These are phyloP conservation scores for Latrodectus elegans DNA, from an alignment of 2,888 invertebrate species.

Conservation along the genomic window DNA sequence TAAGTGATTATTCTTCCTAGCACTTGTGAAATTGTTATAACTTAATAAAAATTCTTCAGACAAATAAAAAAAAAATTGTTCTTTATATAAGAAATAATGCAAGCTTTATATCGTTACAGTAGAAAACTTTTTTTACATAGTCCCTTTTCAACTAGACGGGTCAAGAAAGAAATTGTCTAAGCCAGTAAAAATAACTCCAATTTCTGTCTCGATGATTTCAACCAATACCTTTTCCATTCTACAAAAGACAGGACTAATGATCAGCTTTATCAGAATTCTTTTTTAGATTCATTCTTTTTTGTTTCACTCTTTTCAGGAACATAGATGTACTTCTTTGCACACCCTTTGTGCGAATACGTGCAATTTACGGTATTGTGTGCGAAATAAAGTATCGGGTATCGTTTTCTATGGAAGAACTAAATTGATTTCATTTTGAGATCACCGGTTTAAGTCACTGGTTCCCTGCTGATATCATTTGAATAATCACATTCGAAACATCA, in stretches of 20 bases:
- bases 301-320: constrained; percentile 35
- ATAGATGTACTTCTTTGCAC: constrained; percentile 15
- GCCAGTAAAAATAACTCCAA: constrained; percentile 49
- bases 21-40: neutral
- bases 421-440: constrained; percentile 38
- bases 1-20: neutral
- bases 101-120: too few relatives aligned
- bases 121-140: constrained; percentile 13
- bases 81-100: too few relatives aligned
- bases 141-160: constrained; percentile 18
- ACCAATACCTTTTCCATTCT: constrained; percentile 51
- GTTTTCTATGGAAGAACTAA: constrained; percentile 39
- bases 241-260: constrained; percentile 64
- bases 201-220: constrained; percentile 40
- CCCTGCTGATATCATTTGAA: neutral
- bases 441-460: neutral
- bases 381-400: constrained; percentile 59
- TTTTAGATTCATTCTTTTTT: constrained; percentile 49
- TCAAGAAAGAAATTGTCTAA: constrained; percentile 5
- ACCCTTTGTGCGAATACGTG: constrained; percentile 42
- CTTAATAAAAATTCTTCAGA: too few relatives aligned
- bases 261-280: constrained; percentile 62
- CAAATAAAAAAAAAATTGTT: neutral
- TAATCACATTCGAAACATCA: constrained; percentile 5
- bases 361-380: constrained; percentile 60